Evolutionary conservation across 2,797 vertebrate genomes (phyloP), one percentile per base, ranked within the genome.

Genomic region (Tenualosa ilisha): DNA sequence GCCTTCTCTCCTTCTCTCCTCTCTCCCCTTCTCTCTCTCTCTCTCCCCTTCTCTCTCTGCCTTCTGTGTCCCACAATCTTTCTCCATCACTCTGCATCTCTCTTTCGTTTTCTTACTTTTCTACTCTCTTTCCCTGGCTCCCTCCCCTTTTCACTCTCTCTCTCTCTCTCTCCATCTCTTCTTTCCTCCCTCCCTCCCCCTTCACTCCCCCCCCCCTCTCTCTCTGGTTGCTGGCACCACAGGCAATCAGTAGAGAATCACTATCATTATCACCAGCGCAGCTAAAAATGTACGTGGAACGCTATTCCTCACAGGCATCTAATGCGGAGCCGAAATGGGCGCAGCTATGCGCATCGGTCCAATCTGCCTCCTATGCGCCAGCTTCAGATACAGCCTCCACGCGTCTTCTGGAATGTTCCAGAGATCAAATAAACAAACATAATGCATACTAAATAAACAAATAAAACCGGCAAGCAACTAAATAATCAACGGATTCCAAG

Each of bases 11-110:
- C 31, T 53, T 53, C 46, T 51, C 63, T 85, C 81, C 13, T 2
- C 13, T 20, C 8, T 9, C 24, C 51, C 7, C 83, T 81, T 83
- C 54, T 82, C 79, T n/a, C 85, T 54, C 87, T 72, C 83, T 26
- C 83, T 85, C 85, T 87, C 85, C 31, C 85, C 85, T 85, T 87
- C 87, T 85, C 63, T 49, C 87, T 89, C 90, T 88, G 88, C 86
- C 84, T 84, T 72, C 68, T 40, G 65, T 13, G 65, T 37, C 2
- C 65, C 65, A 72, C 22, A 40, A 72, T 79, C 24, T 72, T 13
- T 20, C 40, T 79, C 5, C 37, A 20, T 79, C 37, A 6, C 31
- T 79, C 72, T 46, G 37, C 40, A 43, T 46, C 37, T 79, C 37
- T 75, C 37, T 6, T 22, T 46, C 31, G 13, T 17, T 79, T 46